phyloP scores from a whole-genome alignment of 2,113 vertebrate species.

The Salvator merianae region DNA sequence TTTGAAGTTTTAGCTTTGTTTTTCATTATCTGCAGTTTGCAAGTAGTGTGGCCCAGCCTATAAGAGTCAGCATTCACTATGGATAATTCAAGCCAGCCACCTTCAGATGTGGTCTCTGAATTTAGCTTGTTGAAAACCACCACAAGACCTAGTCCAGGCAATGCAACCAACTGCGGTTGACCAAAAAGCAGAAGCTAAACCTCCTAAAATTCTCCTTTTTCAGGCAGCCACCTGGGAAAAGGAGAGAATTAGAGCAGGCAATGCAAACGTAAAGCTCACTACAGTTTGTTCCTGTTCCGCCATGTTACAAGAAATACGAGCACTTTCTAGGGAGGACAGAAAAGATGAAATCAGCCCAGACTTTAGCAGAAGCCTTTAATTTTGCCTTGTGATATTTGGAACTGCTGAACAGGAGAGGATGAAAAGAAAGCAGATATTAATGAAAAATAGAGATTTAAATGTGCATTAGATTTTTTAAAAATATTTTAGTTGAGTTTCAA shows the following conservation, averaged over 20 bases:
- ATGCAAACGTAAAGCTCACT: neutral
- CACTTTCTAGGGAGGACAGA: neutral
- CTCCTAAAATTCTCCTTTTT: neutral
- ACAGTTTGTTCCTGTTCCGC: neutral
- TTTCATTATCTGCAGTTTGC: neutral
- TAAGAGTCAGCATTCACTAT: too few species aligned
- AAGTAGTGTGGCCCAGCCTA: too few species aligned
- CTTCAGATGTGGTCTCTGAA: neutral
- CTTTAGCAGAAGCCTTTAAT: neutral
- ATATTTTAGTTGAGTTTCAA: neutral
- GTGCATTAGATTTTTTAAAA: neutral
- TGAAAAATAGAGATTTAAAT: neutral
- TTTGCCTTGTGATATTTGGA: neutral
- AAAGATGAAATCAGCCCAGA: neutral
- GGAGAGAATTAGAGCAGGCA: neutral
- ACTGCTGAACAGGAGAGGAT: neutral
- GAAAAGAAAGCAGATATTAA: neutral
- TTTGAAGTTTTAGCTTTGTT: neutral
- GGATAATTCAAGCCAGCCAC: neutral
- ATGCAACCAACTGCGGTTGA: neutral
- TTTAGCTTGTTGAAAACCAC: neutral
- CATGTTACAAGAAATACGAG: neutral
- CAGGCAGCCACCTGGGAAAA: neutral
- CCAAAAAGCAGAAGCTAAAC: neutral
- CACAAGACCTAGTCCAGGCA: neutral